Conservation (phyloP, 2,797 vertebrate genomes). For the Neosilurus mollespiculum region DNA sequence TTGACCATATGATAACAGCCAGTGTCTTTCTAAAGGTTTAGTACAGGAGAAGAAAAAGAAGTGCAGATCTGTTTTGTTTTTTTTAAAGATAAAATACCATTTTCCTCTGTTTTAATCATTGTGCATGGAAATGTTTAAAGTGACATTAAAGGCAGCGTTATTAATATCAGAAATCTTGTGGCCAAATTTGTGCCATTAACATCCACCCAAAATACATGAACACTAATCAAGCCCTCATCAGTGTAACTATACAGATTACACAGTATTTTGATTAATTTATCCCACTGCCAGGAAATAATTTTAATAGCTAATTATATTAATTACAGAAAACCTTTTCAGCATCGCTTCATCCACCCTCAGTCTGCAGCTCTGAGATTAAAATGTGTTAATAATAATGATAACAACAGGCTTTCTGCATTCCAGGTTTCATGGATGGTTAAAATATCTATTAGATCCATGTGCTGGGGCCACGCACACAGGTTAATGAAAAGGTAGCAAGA, state of each 20-base stretch:
- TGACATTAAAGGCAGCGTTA: background rate
- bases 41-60: background rate
- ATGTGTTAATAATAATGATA: slow-evolving; percentile 50
- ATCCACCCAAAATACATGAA: background rate
- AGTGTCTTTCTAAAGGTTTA: background rate
- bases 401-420: slow-evolving; percentile 31
- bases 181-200: background rate
- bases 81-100: background rate
- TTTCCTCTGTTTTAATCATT: background rate
- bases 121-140: background rate
- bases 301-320: background rate
- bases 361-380: slow-evolving; percentile 32
- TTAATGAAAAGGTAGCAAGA: slow-evolving; percentile 65
- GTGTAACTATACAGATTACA: background rate
- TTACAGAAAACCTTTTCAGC: background rate
- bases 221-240: background rate
- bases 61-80: too few species aligned
- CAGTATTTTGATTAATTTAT: background rate
- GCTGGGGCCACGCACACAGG: slow-evolving; percentile 48
- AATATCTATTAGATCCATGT: slow-evolving; percentile 65
- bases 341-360: background rate
- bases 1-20: background rate
- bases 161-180: background rate
- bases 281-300: background rate
- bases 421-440: slow-evolving; percentile 23